These are phyloP conservation scores for Sipha flava DNA, from an alignment of 1,140 invertebrate species.

Conservation along the genomic window DNA sequence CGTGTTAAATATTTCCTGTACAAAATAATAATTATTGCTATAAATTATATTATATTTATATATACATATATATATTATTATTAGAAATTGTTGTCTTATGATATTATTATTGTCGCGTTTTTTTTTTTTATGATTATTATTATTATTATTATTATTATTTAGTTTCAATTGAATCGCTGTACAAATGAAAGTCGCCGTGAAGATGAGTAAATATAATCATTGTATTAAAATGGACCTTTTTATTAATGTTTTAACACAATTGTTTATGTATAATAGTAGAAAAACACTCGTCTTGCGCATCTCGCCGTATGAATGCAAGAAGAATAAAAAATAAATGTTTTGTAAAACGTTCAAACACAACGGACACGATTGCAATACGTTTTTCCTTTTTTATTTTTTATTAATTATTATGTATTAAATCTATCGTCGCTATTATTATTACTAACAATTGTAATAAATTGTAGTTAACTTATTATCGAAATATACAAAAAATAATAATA, in stretches of 20 bases:
- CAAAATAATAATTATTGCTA: background rate
- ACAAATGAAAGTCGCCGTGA: background rate
- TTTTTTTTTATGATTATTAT: conserved; percentile 8
- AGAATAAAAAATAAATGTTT: background rate
- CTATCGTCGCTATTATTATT: conserved; percentile 22
- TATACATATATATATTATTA: no score
- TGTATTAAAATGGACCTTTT: background rate
- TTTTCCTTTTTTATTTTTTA: background rate
- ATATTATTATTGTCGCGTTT: conserved; percentile 14
- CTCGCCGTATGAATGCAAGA: background rate
- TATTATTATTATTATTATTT: conserved; percentile 9
- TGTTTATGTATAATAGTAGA: conserved; percentile 1
- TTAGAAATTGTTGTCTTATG: conserved; percentile 12
- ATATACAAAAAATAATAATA: background rate
- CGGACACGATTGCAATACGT: conserved; percentile 18
- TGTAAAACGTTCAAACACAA: background rate
- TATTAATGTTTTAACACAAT: background rate
- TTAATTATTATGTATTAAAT: conserved; percentile 12
- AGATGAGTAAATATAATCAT: background rate
- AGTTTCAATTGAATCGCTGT: background rate
- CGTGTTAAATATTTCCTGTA: conserved; percentile 12
- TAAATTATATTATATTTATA: background rate
- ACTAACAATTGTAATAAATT: conserved; percentile 23
- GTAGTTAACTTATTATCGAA: conserved; percentile 26
- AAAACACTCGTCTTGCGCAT: conserved; percentile 5